phyloP scores from a whole-genome alignment of 1,140 invertebrate species.

The Helicorthomorpha holstii region DNA sequence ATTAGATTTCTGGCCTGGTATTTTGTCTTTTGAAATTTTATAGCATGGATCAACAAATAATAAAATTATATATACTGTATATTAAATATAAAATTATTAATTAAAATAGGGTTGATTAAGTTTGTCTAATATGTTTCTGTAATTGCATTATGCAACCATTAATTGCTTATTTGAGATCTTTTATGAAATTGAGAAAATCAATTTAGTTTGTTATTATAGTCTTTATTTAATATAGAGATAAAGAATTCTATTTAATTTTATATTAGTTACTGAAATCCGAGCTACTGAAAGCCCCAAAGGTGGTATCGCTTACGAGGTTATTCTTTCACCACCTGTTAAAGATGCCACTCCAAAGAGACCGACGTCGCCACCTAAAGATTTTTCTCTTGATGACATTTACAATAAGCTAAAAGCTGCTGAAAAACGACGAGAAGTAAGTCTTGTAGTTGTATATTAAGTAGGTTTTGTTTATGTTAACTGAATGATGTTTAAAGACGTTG shows the following conservation, averaged over 20 bases:
- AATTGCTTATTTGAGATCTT: neutral
- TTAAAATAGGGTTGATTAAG: neutral
- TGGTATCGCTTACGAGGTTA: conserved; percentile 80
- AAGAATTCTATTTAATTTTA: conserved; percentile 11
- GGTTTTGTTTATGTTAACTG: neutral
- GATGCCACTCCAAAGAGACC: conserved; percentile 39
- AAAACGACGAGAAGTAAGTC: conserved; percentile 62
- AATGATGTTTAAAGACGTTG: conserved; percentile 41
- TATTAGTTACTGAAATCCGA: conserved; percentile 62
- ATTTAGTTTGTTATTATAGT: neutral
- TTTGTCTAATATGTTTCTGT: neutral
- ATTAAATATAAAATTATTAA: too few species aligned
- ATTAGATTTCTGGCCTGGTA: too few species aligned
- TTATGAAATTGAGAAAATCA: neutral
- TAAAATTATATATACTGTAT: too few species aligned
- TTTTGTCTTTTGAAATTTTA: too few species aligned
- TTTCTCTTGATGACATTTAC: conserved; percentile 66
- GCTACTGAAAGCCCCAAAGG: conserved; percentile 50
- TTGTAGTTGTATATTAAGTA: neutral
- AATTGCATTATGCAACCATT: neutral
- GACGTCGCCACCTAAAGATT: conserved; percentile 35
- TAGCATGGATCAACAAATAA: too few species aligned
- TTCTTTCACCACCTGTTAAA: conserved; percentile 59
- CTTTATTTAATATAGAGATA: neutral
- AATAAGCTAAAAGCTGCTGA: conserved; percentile 80